Evolutionary conservation across 2,888 invertebrate species (phyloP).

Genomic region (Branchinecta sandiegonensis): DNA sequence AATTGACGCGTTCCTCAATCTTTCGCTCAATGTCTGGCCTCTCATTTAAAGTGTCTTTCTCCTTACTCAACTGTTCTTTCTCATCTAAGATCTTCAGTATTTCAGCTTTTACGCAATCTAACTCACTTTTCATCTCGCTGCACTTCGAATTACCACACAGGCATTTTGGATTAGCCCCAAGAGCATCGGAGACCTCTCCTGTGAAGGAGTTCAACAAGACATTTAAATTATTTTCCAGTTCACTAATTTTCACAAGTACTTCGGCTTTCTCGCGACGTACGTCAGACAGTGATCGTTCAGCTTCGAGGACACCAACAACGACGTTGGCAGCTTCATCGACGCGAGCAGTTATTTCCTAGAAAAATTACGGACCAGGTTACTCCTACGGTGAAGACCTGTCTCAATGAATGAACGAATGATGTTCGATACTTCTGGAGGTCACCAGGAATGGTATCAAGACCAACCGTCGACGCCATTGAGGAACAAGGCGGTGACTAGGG

Average conservation of each 20-base stretch:
- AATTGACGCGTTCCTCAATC: slow-evolving; percentile 23
- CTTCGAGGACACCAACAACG: background rate
- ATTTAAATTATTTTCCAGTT: background rate
- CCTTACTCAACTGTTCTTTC: slow-evolving; percentile 27
- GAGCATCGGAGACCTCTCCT: background rate
- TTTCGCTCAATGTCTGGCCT: slow-evolving; percentile 20
- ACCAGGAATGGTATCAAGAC: too few relatives aligned
- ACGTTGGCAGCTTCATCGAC: background rate
- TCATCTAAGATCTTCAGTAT: slow-evolving; percentile 32
- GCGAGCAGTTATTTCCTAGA: background rate
- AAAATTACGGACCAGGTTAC: too few relatives aligned
- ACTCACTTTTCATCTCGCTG: slow-evolving; percentile 27
- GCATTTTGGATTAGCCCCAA: background rate
- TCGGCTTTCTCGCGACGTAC: background rate
- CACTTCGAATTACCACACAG: background rate
- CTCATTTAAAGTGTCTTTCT: slow-evolving; percentile 15
- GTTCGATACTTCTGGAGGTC: too few relatives aligned
- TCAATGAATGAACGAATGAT: too few relatives aligned
- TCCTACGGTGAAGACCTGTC: too few relatives aligned
- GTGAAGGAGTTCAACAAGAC: background rate
- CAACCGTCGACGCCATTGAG: too few relatives aligned
- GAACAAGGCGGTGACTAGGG: too few relatives aligned
- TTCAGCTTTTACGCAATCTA: slow-evolving; percentile 31
- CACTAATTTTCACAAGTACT: background rate
- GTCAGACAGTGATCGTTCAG: background rate